Evolutionary conservation across 1,140 invertebrate species (phyloP).

Genomic region (Aleiodes sp.): DNA sequence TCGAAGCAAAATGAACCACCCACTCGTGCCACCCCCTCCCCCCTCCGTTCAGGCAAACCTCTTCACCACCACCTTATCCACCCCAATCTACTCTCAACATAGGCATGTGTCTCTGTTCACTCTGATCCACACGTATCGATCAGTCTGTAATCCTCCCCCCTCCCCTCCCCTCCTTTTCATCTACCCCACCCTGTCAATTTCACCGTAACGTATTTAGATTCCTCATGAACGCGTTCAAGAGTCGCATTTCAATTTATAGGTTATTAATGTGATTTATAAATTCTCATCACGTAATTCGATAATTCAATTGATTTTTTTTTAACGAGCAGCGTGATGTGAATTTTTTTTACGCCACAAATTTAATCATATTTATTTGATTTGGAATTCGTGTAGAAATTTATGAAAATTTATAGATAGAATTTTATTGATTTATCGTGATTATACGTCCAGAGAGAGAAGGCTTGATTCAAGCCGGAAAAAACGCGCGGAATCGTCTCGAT

Average conservation of each 20-base stretch:
- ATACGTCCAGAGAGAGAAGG: too few species aligned
- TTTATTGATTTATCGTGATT: too few species aligned
- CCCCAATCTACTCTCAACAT: neutral
- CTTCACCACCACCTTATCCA: neutral
- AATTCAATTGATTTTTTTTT: neutral
- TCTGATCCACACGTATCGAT: neutral
- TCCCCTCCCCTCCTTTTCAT: neutral
- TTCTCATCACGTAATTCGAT: neutral
- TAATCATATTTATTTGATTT: too few species aligned
- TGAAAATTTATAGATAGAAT: too few species aligned
- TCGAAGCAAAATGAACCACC: slow-evolving; percentile 40
- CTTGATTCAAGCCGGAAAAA: too few species aligned
- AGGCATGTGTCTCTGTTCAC: neutral
- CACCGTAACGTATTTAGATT: slow-evolving; percentile 5
- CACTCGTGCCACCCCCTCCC: neutral
- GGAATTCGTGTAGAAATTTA: too few species aligned
- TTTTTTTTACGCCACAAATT: too few species aligned
- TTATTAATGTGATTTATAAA: neutral
- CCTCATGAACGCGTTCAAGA: neutral
- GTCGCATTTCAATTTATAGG: neutral
- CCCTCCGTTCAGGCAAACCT: too few species aligned
- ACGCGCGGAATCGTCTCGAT: too few species aligned
- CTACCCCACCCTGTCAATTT: neutral
- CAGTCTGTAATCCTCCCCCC: neutral
- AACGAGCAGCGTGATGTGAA: neutral